Evolutionary conservation across 2,797 vertebrate genomes (phyloP).

Genomic region (Gymnoscopelus microlampas): DNA sequence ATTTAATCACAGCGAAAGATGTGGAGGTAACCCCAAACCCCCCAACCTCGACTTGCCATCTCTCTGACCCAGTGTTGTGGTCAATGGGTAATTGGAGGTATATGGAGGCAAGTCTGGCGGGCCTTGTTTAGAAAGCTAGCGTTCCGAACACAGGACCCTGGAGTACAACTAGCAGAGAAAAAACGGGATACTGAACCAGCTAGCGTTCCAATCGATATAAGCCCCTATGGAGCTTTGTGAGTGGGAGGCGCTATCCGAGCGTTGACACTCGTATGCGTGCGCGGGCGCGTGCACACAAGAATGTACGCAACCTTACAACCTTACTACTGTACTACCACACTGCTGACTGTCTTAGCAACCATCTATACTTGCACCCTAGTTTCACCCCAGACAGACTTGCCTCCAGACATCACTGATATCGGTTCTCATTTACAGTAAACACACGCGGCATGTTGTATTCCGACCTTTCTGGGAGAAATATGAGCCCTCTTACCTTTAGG

Average conservation of each 20-base stretch:
- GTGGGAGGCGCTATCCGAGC: slow-evolving; percentile 53
- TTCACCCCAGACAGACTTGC: slow-evolving; percentile 58
- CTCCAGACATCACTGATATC: slow-evolving; percentile 61
- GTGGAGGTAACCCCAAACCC: background rate
- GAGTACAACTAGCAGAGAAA: slow-evolving; percentile 44
- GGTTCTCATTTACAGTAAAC: slow-evolving; percentile 61
- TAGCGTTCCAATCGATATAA: slow-evolving; percentile 62
- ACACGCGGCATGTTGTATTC: slow-evolving; percentile 61
- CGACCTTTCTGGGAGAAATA: slow-evolving; percentile 54
- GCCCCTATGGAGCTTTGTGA: slow-evolving; percentile 32
- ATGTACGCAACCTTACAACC: slow-evolving; percentile 23
- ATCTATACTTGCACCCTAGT: slow-evolving; percentile 47
- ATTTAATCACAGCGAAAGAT: background rate
- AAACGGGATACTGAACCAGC: slow-evolving; percentile 41
- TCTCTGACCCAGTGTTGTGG: slow-evolving; percentile 2
- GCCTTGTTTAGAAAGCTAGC: slow-evolving; percentile 16
- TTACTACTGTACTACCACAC: slow-evolving; percentile 1
- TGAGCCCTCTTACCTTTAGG: slow-evolving; percentile 43
- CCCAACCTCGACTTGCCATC: slow-evolving; percentile 13
- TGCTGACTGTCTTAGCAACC: slow-evolving; percentile 9
- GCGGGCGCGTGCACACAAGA: slow-evolving; percentile 36
- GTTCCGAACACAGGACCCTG: slow-evolving; percentile 34
- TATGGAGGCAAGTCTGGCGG: slow-evolving; percentile 18
- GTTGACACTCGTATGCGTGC: slow-evolving; percentile 3
- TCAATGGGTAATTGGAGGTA: slow-evolving; percentile 30